Evolutionary conservation across 2,888 invertebrate species (phyloP).

Genomic region (Drymonia ruficornis): DNA sequence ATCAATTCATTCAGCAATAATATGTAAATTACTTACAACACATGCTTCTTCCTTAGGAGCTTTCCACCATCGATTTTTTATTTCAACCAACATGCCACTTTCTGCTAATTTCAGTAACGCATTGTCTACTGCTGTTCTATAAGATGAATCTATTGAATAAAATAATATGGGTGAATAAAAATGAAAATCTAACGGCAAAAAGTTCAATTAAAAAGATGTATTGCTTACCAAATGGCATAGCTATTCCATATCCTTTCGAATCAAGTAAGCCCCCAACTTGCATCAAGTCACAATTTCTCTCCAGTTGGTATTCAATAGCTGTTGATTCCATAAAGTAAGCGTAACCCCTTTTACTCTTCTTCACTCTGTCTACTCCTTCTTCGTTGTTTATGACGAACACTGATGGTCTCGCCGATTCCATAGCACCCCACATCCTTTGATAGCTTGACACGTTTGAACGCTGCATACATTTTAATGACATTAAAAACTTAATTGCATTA

Average conservation of each 20-base stretch:
- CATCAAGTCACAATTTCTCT: constrained; percentile 93
- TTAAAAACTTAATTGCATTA: background rate
- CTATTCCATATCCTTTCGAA: constrained; percentile 96
- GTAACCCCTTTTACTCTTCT: constrained; percentile 91
- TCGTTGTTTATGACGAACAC: constrained; percentile 93
- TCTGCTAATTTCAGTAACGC: constrained; percentile 96
- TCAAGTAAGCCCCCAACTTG: constrained; percentile 92
- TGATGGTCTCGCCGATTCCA: constrained; percentile 93
- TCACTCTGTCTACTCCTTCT: constrained; percentile 94
- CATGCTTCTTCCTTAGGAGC: constrained; percentile 86
- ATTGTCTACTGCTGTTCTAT: constrained; percentile 92
- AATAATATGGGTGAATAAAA: background rate
- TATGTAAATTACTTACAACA: constrained; percentile 68
- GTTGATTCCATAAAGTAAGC: constrained; percentile 99
- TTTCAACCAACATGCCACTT: constrained; percentile 90
- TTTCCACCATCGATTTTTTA: constrained; percentile 98
- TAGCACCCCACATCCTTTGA: constrained; percentile 96
- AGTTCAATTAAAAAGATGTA: constrained; percentile 4
- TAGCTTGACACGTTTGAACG: constrained; percentile 95
- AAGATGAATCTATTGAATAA: constrained; percentile 85
- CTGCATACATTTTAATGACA: constrained; percentile 65
- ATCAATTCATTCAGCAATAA: too few relatives aligned
- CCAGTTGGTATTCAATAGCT: constrained; percentile 95
- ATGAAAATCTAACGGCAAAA: background rate
- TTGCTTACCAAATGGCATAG: constrained; percentile 93